Evolutionary conservation across 2,797 vertebrate genomes (phyloP).

Genomic region (Amblyraja radiata): DNA sequence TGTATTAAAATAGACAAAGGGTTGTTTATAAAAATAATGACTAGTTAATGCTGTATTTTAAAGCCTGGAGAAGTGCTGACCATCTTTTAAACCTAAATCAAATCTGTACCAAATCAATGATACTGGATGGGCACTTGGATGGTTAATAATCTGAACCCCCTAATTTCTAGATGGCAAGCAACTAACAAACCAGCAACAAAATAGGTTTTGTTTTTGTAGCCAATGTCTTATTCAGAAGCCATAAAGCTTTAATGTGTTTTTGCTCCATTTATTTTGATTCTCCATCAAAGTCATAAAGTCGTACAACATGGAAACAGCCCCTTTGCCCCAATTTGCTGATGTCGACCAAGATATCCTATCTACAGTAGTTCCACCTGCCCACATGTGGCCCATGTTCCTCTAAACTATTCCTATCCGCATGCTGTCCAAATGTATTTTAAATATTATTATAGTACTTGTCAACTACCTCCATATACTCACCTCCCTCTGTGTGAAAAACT

Average conservation of each 20-base stretch:
- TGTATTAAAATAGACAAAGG: not conserved
- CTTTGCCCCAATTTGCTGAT: too few species aligned
- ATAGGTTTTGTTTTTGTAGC: not conserved
- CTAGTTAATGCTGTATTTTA: slow-evolving; percentile 8
- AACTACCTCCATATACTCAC: too few species aligned
- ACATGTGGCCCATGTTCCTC: too few species aligned
- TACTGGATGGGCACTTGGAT: not conserved
- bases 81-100: not conserved
- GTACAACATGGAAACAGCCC: too few species aligned
- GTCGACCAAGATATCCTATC: too few species aligned
- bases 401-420: too few species aligned
- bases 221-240: not conserved
- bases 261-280: too few species aligned
- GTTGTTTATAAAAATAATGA: not conserved
- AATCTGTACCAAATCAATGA: not conserved
- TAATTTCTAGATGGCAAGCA: not conserved
- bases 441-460: too few species aligned
- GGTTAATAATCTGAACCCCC: not conserved
- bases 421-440: too few species aligned
- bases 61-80: not conserved
- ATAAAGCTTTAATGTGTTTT: not conserved
- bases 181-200: slow-evolving; percentile 11
- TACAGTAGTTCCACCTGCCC: too few species aligned
- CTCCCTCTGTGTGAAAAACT: too few species aligned
- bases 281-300: too few species aligned